These are phyloP conservation scores for Graptemys geographica DNA, from an alignment of 2,797 vertebrate species.

Conservation along the genomic window DNA sequence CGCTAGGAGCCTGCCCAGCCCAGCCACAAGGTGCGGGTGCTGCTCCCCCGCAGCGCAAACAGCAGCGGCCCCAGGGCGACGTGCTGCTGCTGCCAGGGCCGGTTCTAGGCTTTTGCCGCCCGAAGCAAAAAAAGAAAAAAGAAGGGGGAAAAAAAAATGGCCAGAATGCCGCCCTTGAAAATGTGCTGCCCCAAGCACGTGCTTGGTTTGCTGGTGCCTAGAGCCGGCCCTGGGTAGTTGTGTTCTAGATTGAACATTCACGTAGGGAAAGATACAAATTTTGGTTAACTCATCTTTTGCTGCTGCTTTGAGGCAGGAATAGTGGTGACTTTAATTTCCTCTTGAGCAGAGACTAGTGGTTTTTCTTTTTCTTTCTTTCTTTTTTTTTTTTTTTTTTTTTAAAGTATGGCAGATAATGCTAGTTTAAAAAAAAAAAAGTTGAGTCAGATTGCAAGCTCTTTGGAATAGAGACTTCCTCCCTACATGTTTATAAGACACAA, in stretches of 20 bases:
- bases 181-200: no score
- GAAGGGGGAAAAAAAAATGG: no score
- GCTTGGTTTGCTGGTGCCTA: no score
- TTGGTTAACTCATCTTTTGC: neutral
- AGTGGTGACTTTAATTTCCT: neutral
- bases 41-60: no score
- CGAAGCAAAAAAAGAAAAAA: no score
- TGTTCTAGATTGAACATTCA: neutral
- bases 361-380: conserved; percentile 2
- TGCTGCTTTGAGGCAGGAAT: neutral
- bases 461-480: neutral
- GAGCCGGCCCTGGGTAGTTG: neutral
- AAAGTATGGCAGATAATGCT: neutral
- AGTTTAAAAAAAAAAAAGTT: neutral
- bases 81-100: no score
- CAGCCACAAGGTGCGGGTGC: no score
- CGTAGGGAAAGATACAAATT: neutral
- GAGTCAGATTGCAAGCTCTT: neutral
- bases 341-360: neutral
- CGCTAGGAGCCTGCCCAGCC: no score
- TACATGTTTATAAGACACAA: neutral
- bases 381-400: neutral
- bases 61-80: no score
- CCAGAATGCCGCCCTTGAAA: no score
- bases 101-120: no score